A percentile compares a stretch with the other conserved stretches of the same genome.
These are phyloP conservation scores for Platypus cylindrus DNA, from an alignment of 2,888 invertebrate species.

Conservation along the genomic window DNA sequence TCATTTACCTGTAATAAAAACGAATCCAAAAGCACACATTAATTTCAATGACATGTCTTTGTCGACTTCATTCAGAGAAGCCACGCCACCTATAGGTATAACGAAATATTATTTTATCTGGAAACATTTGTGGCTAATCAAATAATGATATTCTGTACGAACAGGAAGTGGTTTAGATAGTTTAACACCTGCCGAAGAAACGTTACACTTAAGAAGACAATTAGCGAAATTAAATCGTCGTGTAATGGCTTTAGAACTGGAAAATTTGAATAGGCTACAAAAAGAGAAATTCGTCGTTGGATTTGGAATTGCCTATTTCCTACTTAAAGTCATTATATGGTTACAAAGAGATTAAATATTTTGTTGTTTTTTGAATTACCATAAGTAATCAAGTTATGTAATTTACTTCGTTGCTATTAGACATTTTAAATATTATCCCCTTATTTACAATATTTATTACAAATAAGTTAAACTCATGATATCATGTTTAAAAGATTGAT, in stretches of 20 bases:
- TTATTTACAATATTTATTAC: no score
- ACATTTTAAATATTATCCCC: no score
- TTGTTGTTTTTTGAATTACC: background rate
- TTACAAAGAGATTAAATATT: slow-evolving; percentile 41
- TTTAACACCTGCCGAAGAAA: slow-evolving; percentile 61
- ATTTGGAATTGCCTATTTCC: slow-evolving; percentile 71
- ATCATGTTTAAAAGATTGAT: no score
- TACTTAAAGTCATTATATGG: slow-evolving; percentile 78
- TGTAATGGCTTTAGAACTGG: slow-evolving; percentile 76
- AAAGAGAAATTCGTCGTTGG: slow-evolving; percentile 78
- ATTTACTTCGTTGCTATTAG: no score
- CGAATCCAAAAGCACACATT: slow-evolving; percentile 23
- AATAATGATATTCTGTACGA: background rate
- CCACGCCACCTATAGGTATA: slow-evolving; percentile 27
- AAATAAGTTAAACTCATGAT: no score
- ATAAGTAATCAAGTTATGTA: no score
- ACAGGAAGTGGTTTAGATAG: slow-evolving; percentile 40
- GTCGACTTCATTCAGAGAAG: slow-evolving; percentile 22
- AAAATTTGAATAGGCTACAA: slow-evolving; percentile 70
- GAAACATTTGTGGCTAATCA: slow-evolving; percentile 48
- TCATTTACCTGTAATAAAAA: slow-evolving; percentile 24
- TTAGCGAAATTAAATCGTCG: slow-evolving; percentile 78
- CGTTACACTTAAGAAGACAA: slow-evolving; percentile 71
- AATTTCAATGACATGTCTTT: slow-evolving; percentile 26
- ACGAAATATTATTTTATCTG: slow-evolving; percentile 27